Base-by-base conservation (phyloP, 2,888 invertebrate genomes). In the Melanophora roralis region DNA sequence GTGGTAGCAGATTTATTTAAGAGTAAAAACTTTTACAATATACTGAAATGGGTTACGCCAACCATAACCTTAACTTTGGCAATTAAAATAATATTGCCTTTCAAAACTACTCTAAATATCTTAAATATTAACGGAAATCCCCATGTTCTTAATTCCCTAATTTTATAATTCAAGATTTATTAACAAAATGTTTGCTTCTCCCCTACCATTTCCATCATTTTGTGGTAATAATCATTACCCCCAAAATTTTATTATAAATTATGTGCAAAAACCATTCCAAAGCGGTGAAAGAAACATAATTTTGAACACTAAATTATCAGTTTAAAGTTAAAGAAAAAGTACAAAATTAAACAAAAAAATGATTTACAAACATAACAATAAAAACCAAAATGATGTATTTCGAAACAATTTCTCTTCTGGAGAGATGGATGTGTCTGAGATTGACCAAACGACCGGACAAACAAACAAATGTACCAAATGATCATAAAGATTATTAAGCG, bases 261-360 rank as follows among this genome's bases (percentile, higher is more conserved):
- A 59, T 34, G 59, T 74, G 74, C 67, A 60, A 75, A 62, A 59
- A 59, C 60, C 57, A 38, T 32, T 27, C 6, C 11, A 36, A 40
- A 14, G 14, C 14, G 14, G 8, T 1, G 14, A 36, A 45, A 23
- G 38, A 32, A 49, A 49, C 6, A 0, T 14, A 53, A 60, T 60
- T 45, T 60, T 53, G 12, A 60, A 62, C 60, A 60, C 72, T 38
- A 68, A 75, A 53, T 75, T 75, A 68, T 68, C 53, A 45, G 60
- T 2, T 68, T 45, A 64, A 64, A 68, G 53, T 60, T 23, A 49
- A 40, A 3, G 14, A 23, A 57, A 6, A 38, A 36, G 21, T 27
- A 32, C 57, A 67, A 19, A 12, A 7, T 0, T 2, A 38, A 23
- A 68, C 7, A 40, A 32, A 34, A 34, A 21, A 64, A 65, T n/a